Conservation (phyloP, 2,113 vertebrate genomes). For the Pithys albifrons region DNA sequence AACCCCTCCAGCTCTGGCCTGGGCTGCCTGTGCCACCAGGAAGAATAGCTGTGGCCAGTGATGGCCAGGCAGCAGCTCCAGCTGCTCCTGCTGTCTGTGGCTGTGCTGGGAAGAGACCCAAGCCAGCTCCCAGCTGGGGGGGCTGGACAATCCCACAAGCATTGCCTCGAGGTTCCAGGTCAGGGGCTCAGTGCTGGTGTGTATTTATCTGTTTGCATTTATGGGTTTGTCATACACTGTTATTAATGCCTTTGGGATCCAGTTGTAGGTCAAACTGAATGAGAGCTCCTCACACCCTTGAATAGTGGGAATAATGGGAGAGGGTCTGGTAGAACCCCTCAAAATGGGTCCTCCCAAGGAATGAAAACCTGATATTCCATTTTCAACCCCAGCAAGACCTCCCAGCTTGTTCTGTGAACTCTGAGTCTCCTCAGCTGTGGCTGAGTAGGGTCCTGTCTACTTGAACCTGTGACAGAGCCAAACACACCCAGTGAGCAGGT, state of each 20-base stretch:
- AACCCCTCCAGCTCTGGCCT: background rate
- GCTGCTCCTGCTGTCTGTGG: background rate
- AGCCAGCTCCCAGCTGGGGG: accelerated
- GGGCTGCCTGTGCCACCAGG: background rate
- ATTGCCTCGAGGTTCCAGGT: background rate
- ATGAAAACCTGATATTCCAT: background rate
- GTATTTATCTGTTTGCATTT: background rate
- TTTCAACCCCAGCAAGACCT: background rate
- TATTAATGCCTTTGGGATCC: background rate
- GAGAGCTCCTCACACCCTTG: background rate
- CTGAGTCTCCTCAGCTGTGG: background rate
- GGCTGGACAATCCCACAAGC: background rate
- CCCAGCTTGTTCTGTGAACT: background rate
- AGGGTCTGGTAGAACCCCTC: background rate
- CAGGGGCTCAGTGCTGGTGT: background rate
- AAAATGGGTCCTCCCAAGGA: accelerated
- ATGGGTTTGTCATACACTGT: background rate
- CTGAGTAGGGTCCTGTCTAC: background rate
- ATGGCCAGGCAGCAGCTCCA: background rate
- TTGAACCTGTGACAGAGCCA: background rate
- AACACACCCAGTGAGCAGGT: background rate
- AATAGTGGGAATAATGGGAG: background rate
- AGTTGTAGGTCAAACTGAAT: background rate
- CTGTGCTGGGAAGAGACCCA: background rate
- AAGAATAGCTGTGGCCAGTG: background rate